Base-by-base conservation (phyloP, 2,888 invertebrate species). In the Pheosia tremula region DNA sequence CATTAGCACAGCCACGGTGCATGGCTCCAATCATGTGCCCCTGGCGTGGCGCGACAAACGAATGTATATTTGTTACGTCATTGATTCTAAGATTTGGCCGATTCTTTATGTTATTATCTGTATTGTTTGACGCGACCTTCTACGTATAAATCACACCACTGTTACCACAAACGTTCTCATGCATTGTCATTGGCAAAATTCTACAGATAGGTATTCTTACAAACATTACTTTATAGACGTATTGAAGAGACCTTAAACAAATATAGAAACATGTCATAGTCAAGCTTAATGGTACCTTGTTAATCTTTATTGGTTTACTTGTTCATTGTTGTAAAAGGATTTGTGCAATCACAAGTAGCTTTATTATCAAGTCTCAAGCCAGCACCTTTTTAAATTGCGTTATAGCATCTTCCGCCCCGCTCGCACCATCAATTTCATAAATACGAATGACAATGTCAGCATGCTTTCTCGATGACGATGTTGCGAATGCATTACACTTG, bases 301-400 rank as follows among this genome's bases (percentile, higher is more conserved):
- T 53, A 59, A 54, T 55, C 64, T 72, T 72, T 68, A 70, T 72
- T 67, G 39, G 61, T 60, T 68, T 63, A 60, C 61, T 64, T 64
- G 53, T 54, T 59, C n/a, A 60, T 61, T 5, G n/a, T n/a, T 4
- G 47, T n/a, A n/a, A 47, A 47, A 47, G 47, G 11, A 47, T 47
- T 47, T 0, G 11, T n/a, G 24, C 24, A 24, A 24, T 24, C 24
- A 24, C 24, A 24, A 24, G 24, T 24, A 24, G 2, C n/a, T n/a
- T n/a, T n/a, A n/a, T n/a, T n/a, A 2, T 24, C 24, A 24, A 24
- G 24, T 24, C 24, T 24, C 24, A 24, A 24, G 24, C 24, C 24
- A 24, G 24, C 0, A 24, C 0, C 24, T 24, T 24, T 24, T 24
- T 24, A 24, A 24, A 24, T 24, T 24, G 24, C 24, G 24, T 24